Evolutionary conservation across 2,113 vertebrate species (phyloP).

Genomic region (Progne subis): DNA sequence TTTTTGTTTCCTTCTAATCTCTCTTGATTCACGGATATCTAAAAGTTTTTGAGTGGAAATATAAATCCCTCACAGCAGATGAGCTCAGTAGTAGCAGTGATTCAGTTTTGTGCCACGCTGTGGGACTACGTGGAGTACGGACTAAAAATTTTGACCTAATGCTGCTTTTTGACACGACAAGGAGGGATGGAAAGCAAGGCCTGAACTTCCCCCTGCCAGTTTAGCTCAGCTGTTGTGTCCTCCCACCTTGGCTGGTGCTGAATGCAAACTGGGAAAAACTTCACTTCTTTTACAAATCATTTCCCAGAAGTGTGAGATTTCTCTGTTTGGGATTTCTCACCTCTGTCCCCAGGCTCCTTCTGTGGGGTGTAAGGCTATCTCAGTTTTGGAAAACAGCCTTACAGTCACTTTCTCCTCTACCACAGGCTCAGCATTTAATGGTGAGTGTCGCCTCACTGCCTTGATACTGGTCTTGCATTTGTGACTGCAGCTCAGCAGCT

Average conservation of each 20-base stretch:
- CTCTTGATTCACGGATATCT: conserved; percentile 18
- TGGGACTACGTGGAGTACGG: background rate
- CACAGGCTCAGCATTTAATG: background rate
- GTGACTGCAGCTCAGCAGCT: background rate
- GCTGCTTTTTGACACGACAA: background rate
- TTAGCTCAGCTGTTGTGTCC: background rate
- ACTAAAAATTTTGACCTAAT: background rate
- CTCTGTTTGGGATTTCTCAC: background rate
- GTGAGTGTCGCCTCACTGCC: background rate
- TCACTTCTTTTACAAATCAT: background rate
- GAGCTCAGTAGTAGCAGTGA: background rate
- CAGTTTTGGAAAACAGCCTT: background rate
- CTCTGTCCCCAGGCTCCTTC: background rate
- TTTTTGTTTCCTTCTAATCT: background rate
- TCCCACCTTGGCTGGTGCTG: rapidly evolving
- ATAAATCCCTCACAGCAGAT: background rate
- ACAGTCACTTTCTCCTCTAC: background rate
- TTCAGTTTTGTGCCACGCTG: background rate
- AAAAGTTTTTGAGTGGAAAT: background rate
- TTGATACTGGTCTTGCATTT: background rate
- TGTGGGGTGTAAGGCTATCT: rapidly evolving
- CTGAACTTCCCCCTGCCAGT: background rate
- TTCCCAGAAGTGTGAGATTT: background rate
- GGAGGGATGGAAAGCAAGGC: background rate
- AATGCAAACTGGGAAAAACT: background rate